Percentiles rank a stretch among this genome's conserved stretches.
Evolutionary conservation across 2,797 vertebrate genomes (phyloP).

Genomic region (Ammospiza maritima): DNA sequence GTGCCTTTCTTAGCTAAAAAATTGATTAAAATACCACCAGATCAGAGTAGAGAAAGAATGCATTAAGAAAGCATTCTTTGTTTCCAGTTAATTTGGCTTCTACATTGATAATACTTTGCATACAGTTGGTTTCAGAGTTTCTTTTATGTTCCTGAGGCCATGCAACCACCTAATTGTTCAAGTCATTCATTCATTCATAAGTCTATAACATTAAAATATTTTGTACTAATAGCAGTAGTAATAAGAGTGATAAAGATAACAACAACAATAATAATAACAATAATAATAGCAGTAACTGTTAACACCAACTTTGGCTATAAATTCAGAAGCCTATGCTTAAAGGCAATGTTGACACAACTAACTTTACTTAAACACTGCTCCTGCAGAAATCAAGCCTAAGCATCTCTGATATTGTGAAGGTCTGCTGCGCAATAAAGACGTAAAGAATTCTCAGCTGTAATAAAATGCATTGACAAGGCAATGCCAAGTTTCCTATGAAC

Average conservation of each 20-base stretch:
- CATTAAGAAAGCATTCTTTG: neutral
- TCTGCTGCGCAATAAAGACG: neutral
- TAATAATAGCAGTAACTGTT: neutral
- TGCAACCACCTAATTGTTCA: neutral
- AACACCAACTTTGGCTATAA: neutral
- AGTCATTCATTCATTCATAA: neutral
- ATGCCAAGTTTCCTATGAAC: neutral
- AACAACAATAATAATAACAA: rapidly evolving
- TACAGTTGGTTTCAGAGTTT: neutral
- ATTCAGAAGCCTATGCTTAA: neutral
- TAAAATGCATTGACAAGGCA: neutral
- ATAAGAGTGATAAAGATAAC: neutral
- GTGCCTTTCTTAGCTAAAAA: neutral
- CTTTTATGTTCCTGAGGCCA: neutral
- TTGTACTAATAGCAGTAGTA: neutral
- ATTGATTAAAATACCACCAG: neutral
- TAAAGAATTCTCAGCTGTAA: neutral
- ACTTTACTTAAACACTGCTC: neutral
- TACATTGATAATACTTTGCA: neutral
- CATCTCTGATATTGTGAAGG: neutral
- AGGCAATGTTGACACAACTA: neutral
- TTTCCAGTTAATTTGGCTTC: neutral
- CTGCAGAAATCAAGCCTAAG: neutral
- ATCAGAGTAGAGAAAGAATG: neutral
- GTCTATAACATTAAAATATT: neutral